Evolutionary conservation across 2,888 invertebrate genomes (phyloP), one percentile per base, ranked within the genome.

Genomic region (Carcina quercana): DNA sequence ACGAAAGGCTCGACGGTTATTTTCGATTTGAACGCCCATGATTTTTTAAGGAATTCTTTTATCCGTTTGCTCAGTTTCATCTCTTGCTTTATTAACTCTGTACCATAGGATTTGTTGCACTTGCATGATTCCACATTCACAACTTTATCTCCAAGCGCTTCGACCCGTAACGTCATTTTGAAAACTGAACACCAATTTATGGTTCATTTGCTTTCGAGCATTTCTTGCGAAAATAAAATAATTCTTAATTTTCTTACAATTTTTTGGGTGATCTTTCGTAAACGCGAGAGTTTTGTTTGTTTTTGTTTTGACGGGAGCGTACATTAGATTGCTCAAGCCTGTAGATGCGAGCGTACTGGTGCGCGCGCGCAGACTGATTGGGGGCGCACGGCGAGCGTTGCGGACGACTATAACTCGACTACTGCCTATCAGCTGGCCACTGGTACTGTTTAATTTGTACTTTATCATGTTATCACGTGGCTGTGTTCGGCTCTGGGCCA

Each of bases 1-100:
- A 90, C 74, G 47, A 89, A 87, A 4, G 90, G 90, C 61, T 90
- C 90, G 14, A 90, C 89, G n/a, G 90, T 90, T 19, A 83, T 49
- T 60, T 78, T 75, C 7, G 75, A 63, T 57, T 70, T 66, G 40
- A 78, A 59, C 15, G 64, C 59, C 80, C 83, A 82, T 42, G 71
- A 53, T 40, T 68, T 60, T 57, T 78, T 79, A 7, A 82, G 53
- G 31, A 69, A 70, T 43, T 71, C 56, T 44, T 82, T 82, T 17
- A 79, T 50, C 40, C 74, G 61, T 40, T 60, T 66, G 47, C 59
- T 76, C 15, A 80, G 45, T 54, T 65, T 74, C 29, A 50, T 63
- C 40, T 82, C 79, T 2, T 61, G 51, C 45, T 69, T 71, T 37
- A 53, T 65, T 29, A 65, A 46, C 33, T 79, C 76, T 11, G 58